Evolutionary conservation across 2,888 invertebrate species (phyloP), one percentile per base, ranked within the genome.

Genomic region (Amphiduros pacificus): DNA sequence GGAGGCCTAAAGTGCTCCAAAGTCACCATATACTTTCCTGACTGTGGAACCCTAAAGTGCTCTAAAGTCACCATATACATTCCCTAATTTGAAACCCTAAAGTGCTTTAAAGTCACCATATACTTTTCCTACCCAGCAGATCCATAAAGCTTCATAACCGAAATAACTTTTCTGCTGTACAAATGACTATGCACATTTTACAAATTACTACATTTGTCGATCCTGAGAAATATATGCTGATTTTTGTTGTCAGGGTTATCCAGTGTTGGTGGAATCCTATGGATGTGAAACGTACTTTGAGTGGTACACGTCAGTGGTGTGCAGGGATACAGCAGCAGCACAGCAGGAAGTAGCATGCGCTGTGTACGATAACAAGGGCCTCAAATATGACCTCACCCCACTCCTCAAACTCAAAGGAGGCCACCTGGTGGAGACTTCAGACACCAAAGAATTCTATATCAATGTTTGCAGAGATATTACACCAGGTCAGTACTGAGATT

Each of bases 401-500:
- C 66, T 81, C 49, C 75, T 75, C 24, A 73, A 71, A 57, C 59
- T 60, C n/a, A 70, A 63, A n/a, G 79, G 78, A 9, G 77, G 72
- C 1, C 74, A 81, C 67, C 60, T 71, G 24, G 76, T 80, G 6
- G 71, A 74, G 36, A 70, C 73, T 3, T 65, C 70, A 6, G 65
- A 68, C 48, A 65, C 66, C 29, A 68, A 72, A 20, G 72, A 77
- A 32, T 73, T 80, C 54, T 74, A 73, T 62, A 79, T 80, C 54
- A 82, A 81, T 70, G 77, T 82, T 4, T 82, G 82, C 62, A 65
- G 78, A 24, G 77, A 77, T 56, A 76, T 78, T 20, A 71, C 63
- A 22, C 60, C 70, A 60, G 74, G 68, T 69, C 48, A 51, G 61
- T 36, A 31, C 2, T 22, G n/a, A n/a, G n/a, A n/a, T n/a, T n/a